Base-by-base conservation (phyloP, 2,113 vertebrate genomes). In the Pipra filicauda region DNA sequence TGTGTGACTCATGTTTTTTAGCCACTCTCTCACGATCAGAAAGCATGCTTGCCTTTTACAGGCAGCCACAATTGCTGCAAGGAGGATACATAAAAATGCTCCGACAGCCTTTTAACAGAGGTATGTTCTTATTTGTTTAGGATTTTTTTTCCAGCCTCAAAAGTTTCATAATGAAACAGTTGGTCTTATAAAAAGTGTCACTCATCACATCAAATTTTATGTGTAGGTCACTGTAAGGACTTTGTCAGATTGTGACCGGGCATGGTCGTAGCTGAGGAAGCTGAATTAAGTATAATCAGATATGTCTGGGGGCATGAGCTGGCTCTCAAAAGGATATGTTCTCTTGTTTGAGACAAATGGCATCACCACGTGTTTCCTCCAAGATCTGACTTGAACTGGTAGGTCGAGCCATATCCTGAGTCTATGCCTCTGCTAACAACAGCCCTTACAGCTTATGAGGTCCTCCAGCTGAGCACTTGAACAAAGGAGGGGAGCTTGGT, bases 11-110 rank as follows among this genome's bases (percentile, higher is more conserved):
- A 94, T 79, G 46, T 26, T 86, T 91, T 96, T 94, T 39, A 95
- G 82, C 89, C 31, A n/a, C 73, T 96, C 94, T 97, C 96, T 97
- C 94, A 97, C 64, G 49, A 95, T 91, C 85, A 93, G 73, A 96
- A 94, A 71, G 85, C 91, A 91, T 69, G 74, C 79, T 96, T 80
- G 93, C 88, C n/a, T 96, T 91, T 94, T 89, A 85, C 81, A 94
- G 0, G 4, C 52, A 88, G 89, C 80, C 89, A 94, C 84, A 93
- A 87, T 76, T 89, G 93, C 88, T 92, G 69, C 84, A 91, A 89
- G 81, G 48, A 95, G 54, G 74, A 94, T 88, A 86, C 13, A 83
- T 85, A 88, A 94, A 95, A 93, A 91, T 62, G 78, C 75, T 90
- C 78, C 0, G 1, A 66, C 1, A 4, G 61, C 49, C 67, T 85